Base-by-base conservation (phyloP, 2,888 invertebrate species). In the Phyto melanocephala region DNA sequence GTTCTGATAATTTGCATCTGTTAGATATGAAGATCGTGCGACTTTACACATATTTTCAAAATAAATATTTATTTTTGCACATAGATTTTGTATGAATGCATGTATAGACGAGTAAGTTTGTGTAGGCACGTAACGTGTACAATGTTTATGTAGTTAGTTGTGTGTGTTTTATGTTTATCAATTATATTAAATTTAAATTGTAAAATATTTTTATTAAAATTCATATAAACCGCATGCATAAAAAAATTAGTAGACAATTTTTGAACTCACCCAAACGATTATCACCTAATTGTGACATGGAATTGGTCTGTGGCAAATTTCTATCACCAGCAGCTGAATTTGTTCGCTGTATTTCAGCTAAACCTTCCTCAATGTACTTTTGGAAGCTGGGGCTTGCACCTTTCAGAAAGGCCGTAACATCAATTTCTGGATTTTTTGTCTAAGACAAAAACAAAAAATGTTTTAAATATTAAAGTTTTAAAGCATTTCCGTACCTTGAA, bases 341-440 rank as follows among this genome's bases (percentile, higher is more conserved):
- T 10, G 79, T 58, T 7, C 89, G 88, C 71, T 91, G 90, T 15
- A 92, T 90, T 84, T 91, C 92, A 28, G 90, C 88, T 37, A 91
- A 86, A 24, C 91, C 91, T 76, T 91, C 91, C 80, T 91, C 91
- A 62, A 91, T 92, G 74, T 90, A 91, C 77, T 91, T 91, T 75
- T 90, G 90, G 80, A 91, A 91, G 82, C 87, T 89, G 13, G 89
- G 89, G 82, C 90, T 91, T 8, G 91, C 89, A 10, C 92, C 91
- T 85, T 91, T 90, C 35, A 91, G 85, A 71, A 91, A 91, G n/a
- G 90, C 87, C 40, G 87, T 86, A 28, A 91, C 86, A 85, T 92
- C 91, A 20, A 91, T 89, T 28, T 91, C 91, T 0, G 91, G 91
- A 86, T 91, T 90, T 87, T 91, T 89, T 75, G 88, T 85, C 91